Percentiles rank a stretch among this genome's conserved stretches.
phyloP scores from a whole-genome alignment of 2,113 vertebrate species.

The Dunckerocampus dactyliophorus region DNA sequence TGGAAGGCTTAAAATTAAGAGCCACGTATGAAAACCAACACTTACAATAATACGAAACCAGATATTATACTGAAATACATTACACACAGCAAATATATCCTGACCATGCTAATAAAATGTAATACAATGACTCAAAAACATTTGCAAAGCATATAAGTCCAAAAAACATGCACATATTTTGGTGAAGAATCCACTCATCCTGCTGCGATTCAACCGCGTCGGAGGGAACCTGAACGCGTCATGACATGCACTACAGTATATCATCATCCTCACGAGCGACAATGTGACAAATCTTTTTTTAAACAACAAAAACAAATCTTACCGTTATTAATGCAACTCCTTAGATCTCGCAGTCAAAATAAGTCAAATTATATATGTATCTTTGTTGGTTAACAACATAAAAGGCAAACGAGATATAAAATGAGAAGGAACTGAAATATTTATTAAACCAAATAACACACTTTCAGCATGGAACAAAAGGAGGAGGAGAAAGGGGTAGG shows the following conservation, averaged over 20 bases:
- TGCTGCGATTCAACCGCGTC: not conserved
- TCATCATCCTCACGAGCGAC: constrained; percentile 45
- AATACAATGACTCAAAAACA: too few species aligned
- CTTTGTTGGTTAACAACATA: constrained; percentile 66
- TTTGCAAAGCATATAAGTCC: too few species aligned
- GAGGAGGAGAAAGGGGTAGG: constrained; percentile 24
- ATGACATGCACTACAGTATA: constrained; percentile 44
- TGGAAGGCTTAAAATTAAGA: too few species aligned
- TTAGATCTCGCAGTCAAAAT: constrained; percentile 52
- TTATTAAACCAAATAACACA: constrained; percentile 76
- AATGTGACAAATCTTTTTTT: not conserved
- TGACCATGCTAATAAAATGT: too few species aligned
- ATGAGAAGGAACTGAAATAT: constrained; percentile 71
- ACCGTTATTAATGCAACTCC: constrained; percentile 72
- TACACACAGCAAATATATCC: not conserved
- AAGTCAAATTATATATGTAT: not conserved
- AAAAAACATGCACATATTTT: too few species aligned
- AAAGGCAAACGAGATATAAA: constrained; percentile 71
- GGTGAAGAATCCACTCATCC: too few species aligned
- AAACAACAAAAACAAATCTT: constrained; percentile 43
- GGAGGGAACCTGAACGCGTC: constrained; percentile 48
- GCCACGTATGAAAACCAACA: too few species aligned
- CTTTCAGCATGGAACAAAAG: constrained; percentile 62
- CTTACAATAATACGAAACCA: not conserved
- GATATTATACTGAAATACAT: not conserved